Conservation (phyloP, 2,113 vertebrate species). For the Petaurus breviceps region DNA sequence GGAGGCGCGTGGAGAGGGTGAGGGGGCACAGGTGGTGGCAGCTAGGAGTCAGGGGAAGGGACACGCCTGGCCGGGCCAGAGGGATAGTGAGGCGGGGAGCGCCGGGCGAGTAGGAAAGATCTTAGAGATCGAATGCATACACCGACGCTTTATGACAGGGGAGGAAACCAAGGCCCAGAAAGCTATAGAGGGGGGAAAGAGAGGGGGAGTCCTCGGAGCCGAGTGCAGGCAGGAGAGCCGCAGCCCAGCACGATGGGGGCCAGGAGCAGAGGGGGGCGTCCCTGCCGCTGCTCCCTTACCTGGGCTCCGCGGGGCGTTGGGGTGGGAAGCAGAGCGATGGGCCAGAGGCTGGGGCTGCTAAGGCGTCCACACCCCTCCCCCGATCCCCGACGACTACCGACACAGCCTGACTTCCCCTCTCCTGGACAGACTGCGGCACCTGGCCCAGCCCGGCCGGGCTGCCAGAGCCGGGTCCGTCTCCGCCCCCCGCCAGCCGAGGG, state of each 20-base stretch:
- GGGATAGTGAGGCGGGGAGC: not conserved
- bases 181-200: not conserved
- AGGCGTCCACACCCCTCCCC: not conserved
- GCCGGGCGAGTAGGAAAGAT: not conserved
- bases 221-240: not conserved
- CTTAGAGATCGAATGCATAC: not conserved
- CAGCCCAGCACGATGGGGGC: not conserved
- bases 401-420: not conserved
- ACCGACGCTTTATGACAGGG: slow-evolving; percentile 11
- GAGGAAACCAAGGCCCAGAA: not conserved
- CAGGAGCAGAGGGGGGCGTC: not conserved
- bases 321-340: not conserved
- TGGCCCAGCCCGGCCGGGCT: slow-evolving; percentile 62
- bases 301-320: slow-evolving; percentile 43
- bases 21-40: not conserved
- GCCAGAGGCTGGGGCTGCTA: not conserved
- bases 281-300: slow-evolving; percentile 54
- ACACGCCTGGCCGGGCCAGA: not conserved
- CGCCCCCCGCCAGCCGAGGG: slow-evolving; percentile 38
- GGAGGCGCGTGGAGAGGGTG: not conserved
- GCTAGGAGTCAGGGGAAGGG: not conserved
- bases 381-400: not conserved
- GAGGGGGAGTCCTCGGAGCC: not conserved
- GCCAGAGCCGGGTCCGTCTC: not conserved
- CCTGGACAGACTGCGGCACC: not conserved